phyloP scores from a whole-genome alignment of 2,888 invertebrate species.

The Diaprepes abbreviatus region DNA sequence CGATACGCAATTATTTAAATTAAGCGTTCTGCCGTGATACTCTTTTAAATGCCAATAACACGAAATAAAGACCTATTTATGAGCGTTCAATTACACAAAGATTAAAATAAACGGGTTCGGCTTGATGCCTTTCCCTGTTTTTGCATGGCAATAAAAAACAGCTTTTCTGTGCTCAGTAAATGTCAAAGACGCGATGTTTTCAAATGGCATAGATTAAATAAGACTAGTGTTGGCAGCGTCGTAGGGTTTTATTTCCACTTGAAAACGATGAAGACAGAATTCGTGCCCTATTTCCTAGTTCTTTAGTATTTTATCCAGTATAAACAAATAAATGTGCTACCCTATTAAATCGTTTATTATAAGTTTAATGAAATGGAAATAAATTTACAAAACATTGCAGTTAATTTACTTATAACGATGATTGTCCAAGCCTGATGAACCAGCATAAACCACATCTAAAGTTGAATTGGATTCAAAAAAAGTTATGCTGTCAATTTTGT shows the following conservation, averaged over 20 bases:
- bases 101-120: conserved; percentile 32
- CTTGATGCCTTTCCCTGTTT: conserved; percentile 20
- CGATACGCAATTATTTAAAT: neutral
- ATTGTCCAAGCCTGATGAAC: too few relatives aligned
- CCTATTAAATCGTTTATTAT: too few relatives aligned
- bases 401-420: too few relatives aligned
- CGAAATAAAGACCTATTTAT: conserved; percentile 27
- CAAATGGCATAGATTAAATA: conserved; percentile 1
- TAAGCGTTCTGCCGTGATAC: conserved; percentile 11
- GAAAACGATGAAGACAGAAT: too few relatives aligned
- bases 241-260: neutral
- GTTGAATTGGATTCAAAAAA: too few relatives aligned
- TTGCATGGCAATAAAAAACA: conserved; percentile 11
- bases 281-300: too few relatives aligned
- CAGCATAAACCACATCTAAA: too few relatives aligned
- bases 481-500: too few relatives aligned
- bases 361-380: too few relatives aligned
- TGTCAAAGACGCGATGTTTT: conserved; percentile 17
- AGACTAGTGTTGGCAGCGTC: neutral
- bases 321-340: too few relatives aligned
- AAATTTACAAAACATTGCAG: too few relatives aligned
- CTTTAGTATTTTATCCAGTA: too few relatives aligned
- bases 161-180: conserved; percentile 8
- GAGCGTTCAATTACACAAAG: conserved; percentile 25
- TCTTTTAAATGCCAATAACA: conserved; percentile 29